Conservation (phyloP, 2,113 vertebrate species). For the Syngnathus floridae region DNA sequence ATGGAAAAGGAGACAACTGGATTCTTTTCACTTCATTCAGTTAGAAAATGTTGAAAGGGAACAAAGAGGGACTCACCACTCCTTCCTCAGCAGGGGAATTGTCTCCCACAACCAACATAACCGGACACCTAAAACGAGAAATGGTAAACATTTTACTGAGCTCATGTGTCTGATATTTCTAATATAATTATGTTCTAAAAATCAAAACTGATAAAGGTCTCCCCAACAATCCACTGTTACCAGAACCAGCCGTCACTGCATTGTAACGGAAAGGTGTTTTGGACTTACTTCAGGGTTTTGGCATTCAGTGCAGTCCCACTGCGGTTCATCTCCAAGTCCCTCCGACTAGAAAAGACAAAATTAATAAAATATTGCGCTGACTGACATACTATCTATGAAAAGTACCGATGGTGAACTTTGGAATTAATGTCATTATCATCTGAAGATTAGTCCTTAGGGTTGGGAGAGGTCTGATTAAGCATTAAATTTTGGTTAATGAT, state of each 20-base stretch:
- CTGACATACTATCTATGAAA: neutral
- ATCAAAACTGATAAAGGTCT: neutral
- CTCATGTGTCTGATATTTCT: neutral
- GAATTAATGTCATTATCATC: neutral
- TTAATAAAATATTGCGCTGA: neutral
- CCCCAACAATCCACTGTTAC: neutral
- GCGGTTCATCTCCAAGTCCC: slow-evolving; percentile 93
- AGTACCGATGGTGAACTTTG: neutral
- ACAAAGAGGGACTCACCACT: slow-evolving; percentile 77
- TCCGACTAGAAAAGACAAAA: slow-evolving; percentile 70
- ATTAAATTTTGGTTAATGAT: neutral
- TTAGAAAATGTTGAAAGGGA: neutral
- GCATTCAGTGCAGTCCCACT: slow-evolving; percentile 84
- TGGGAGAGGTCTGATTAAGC: too few relatives aligned
- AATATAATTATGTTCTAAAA: neutral
- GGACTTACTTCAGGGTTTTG: slow-evolving; percentile 86
- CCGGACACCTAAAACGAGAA: slow-evolving; percentile 76
- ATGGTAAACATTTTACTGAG: neutral
- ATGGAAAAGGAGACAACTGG: neutral
- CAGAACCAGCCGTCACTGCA: too few relatives aligned
- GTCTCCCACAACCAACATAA: slow-evolving; percentile 95
- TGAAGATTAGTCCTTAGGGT: neutral
- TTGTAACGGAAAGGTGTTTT: neutral
- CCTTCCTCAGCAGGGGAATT: slow-evolving; percentile 90
- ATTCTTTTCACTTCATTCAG: neutral